Percentiles rank a stretch among this genome's conserved stretches.
phyloP scores from a whole-genome alignment of 1,140 invertebrate species.

The Pseudomyrmex concolor region DNA sequence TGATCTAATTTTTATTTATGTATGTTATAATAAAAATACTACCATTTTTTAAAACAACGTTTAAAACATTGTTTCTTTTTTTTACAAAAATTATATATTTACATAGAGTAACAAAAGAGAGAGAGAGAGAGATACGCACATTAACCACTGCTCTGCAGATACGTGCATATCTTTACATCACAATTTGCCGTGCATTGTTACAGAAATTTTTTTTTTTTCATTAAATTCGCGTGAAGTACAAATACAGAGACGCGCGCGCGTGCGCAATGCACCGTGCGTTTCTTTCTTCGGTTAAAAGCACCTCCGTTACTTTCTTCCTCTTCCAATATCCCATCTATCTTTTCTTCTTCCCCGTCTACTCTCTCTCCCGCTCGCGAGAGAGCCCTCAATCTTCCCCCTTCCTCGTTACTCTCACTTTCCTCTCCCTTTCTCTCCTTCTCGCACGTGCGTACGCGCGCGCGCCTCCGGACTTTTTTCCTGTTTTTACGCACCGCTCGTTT shows the following conservation, averaged over 20 bases:
- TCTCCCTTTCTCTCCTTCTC: constrained; percentile 39
- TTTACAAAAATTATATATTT: too few species aligned
- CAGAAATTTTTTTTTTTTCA: constrained; percentile 3
- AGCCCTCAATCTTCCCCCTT: constrained; percentile 42
- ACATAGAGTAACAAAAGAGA: too few species aligned
- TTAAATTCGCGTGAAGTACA: constrained; percentile 41
- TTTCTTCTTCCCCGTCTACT: constrained; percentile 42
- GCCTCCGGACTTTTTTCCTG: constrained; percentile 77
- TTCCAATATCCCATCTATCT: constrained; percentile 46
- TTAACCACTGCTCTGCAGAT: background rate
- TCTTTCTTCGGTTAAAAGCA: background rate
- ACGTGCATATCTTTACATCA: background rate
- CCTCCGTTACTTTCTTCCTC: constrained; percentile 34
- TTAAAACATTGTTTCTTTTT: too few species aligned
- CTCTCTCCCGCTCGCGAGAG: constrained; percentile 16
- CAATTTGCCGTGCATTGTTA: background rate
- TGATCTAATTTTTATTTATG: background rate
- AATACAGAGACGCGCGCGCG: constrained; percentile 1
- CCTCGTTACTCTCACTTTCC: constrained; percentile 36
- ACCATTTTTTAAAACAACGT: too few species aligned
- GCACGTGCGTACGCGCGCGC: constrained; percentile 55
- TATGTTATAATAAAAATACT: too few species aligned
- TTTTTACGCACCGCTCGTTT: constrained; percentile 80
- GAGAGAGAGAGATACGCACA: background rate
- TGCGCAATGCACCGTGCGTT: background rate